Evolutionary conservation across 2,797 vertebrate genomes (phyloP).

Genomic region (Sciurus carolinensis): DNA sequence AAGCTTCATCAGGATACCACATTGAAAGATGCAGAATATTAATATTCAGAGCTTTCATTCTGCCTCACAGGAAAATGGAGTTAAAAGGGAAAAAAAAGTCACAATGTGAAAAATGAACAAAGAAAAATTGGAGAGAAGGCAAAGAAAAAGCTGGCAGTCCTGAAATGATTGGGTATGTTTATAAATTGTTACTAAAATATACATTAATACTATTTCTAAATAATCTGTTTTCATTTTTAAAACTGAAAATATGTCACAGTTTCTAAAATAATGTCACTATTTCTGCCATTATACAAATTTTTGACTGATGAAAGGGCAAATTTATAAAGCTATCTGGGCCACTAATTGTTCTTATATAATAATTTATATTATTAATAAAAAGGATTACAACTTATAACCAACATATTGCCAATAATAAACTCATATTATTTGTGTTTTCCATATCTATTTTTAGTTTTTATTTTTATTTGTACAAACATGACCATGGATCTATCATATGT

Average conservation of each 20-base stretch:
- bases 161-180: not conserved
- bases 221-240: not conserved
- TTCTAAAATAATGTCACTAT: not conserved
- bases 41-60: not conserved
- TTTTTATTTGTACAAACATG: not conserved
- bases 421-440: not conserved
- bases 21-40: not conserved
- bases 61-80: not conserved
- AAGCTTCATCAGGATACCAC: not conserved
- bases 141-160: not conserved
- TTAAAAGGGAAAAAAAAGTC: no score
- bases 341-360: not conserved
- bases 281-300: not conserved
- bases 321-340: not conserved
- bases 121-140: not conserved
- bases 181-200: not conserved
- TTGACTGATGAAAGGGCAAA: not conserved
- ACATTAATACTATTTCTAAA: not conserved
- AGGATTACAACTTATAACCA: not conserved
- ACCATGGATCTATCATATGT: not conserved
- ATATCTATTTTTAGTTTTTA: not conserved
- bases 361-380: not conserved
- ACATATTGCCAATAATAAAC: not conserved
- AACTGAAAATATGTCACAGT: not conserved
- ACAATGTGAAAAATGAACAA: not conserved